These are phyloP conservation scores for Ferdinandea cuprea DNA, from an alignment of 2,888 invertebrate species.

Conservation along the genomic window DNA sequence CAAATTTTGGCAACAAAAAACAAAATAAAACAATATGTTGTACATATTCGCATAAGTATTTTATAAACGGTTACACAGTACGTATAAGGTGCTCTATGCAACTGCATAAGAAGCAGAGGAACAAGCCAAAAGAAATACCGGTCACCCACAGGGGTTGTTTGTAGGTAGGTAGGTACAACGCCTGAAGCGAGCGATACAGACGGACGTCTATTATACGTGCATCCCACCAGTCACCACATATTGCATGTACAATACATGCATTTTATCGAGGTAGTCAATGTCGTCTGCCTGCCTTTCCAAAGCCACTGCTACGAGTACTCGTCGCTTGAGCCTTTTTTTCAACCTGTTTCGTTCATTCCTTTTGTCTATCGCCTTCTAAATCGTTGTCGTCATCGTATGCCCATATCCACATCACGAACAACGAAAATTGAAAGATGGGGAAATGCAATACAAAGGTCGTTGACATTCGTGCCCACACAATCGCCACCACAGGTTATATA, in stretches of 20 bases:
- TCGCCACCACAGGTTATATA: constrained; percentile 55
- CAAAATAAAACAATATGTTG: background rate
- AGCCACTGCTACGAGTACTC: constrained; percentile 39
- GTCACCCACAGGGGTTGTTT: constrained; percentile 49
- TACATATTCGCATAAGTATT: constrained; percentile 5
- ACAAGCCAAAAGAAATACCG: constrained; percentile 61
- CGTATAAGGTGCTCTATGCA: background rate
- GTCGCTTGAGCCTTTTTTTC: constrained; percentile 62
- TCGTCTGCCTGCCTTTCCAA: constrained; percentile 64
- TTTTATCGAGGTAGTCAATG: constrained; percentile 67
- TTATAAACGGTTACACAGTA: constrained; percentile 26
- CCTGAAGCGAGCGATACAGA: constrained; percentile 22
- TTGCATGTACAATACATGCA: constrained; percentile 10
- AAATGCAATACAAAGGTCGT: constrained; percentile 72
- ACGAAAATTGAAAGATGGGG: constrained; percentile 65
- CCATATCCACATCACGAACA: constrained; percentile 56
- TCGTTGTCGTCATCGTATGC: constrained; percentile 64
- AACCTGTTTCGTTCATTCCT: constrained; percentile 65
- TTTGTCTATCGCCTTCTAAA: constrained; percentile 71
- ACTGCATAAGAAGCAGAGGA: background rate
- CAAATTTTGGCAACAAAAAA: background rate
- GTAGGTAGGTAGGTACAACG: constrained; percentile 19
- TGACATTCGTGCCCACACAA: constrained; percentile 71
- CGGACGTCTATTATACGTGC: constrained; percentile 5
- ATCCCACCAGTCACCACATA: too few species aligned